Percentiles rank a stretch among this genome's conserved stretches.
Evolutionary conservation across 2,888 invertebrate genomes (phyloP).

Genomic region (Xestia sexstrigata): DNA sequence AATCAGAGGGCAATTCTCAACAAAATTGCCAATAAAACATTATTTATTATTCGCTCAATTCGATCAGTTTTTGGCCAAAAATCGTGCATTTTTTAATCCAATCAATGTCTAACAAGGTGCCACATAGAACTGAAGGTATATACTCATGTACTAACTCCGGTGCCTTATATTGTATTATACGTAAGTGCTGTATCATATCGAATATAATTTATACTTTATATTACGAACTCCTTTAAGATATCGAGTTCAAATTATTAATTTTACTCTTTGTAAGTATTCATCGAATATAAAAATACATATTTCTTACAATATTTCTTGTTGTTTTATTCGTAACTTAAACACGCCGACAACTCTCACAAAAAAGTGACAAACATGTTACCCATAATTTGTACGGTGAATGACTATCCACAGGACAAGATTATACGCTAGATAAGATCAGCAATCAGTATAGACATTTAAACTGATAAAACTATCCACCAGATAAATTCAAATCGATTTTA

Average conservation of each 20-base stretch:
- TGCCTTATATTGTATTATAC: conserved; percentile 85
- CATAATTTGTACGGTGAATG: no score
- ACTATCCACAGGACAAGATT: no score
- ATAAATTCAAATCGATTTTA: no score
- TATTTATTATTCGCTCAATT: conserved; percentile 7
- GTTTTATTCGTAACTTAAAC: conserved; percentile 60
- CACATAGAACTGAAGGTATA: conserved; percentile 76
- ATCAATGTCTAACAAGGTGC: conserved; percentile 61
- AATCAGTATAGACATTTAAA: no score
- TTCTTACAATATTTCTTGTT: conserved; percentile 64
- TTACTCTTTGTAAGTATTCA: conserved; percentile 78
- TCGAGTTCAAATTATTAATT: conserved; percentile 80
- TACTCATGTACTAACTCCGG: conserved; percentile 81
- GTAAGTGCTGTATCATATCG: conserved; percentile 78
- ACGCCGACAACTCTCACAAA: background rate
- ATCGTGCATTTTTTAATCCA: conserved; percentile 33
- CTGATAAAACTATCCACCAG: no score
- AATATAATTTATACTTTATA: conserved; percentile 85
- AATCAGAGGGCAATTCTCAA: background rate
- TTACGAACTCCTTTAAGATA: conserved; percentile 72
- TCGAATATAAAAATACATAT: conserved; percentile 79
- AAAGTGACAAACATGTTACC: background rate
- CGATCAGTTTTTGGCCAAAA: conserved; percentile 7
- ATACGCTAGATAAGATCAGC: no score
- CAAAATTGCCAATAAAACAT: conserved; percentile 8